Conservation (phyloP, 1,140 invertebrate genomes). For the Nilaparvata lugens region DNA sequence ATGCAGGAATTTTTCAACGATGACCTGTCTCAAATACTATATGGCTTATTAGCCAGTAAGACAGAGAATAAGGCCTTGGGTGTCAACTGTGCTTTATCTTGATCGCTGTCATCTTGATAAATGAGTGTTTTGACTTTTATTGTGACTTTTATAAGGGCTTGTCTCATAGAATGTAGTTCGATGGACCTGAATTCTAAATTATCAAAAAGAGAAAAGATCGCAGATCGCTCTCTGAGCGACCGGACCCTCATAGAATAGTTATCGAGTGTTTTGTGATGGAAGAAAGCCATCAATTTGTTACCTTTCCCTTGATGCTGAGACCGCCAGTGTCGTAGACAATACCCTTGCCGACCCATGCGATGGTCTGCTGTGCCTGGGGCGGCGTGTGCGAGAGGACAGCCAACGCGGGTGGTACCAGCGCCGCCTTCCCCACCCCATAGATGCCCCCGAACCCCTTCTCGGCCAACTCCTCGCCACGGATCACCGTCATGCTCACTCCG, state of each 20-base stretch:
- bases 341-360: constrained; percentile 88
- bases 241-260: not conserved
- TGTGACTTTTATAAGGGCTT: too few species aligned
- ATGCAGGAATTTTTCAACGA: too few species aligned
- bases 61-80: too few species aligned
- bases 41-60: too few species aligned
- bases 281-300: constrained; percentile 33
- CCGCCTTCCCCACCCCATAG: constrained; percentile 79
- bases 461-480: constrained; percentile 64
- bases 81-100: too few species aligned
- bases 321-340: constrained; percentile 92
- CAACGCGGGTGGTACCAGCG: constrained; percentile 63
- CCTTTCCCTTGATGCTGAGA: constrained; percentile 80
- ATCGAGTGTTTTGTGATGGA: not conserved
- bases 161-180: too few species aligned
- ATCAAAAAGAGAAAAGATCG: not conserved
- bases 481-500: constrained; percentile 53
- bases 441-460: constrained; percentile 72
- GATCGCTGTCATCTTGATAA: too few species aligned
- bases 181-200: too few species aligned
- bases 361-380: constrained; percentile 53
- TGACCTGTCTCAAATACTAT: too few species aligned
- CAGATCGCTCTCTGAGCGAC: not conserved
- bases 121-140: too few species aligned
- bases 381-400: constrained; percentile 63